These are phyloP conservation scores for Chondrilla cf. caribensis DNA, from an alignment of 37 sponge, comb jelly and placozoan species.

Conservation along the genomic window DNA sequence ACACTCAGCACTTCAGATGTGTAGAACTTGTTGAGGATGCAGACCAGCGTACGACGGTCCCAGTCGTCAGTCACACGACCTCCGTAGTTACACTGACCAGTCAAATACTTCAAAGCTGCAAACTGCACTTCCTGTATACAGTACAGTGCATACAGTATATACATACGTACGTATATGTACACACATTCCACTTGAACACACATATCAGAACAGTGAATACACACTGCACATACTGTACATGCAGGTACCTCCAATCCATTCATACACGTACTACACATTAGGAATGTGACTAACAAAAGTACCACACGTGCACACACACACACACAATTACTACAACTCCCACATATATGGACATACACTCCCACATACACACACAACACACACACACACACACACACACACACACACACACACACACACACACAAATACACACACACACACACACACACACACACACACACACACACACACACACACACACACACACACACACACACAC, in stretches of 20 bases:
- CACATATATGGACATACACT: too few species aligned
- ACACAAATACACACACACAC: too few species aligned
- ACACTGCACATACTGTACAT: neutral
- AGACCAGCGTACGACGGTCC: conserved; percentile 90
- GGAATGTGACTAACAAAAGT: conserved; percentile 98
- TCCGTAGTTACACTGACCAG: conserved; percentile 99
- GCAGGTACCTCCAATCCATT: neutral
- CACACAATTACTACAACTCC: too few species aligned
- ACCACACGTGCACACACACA: too few species aligned
- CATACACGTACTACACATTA: conserved; percentile 65
- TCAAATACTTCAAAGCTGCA: conserved; percentile 90
- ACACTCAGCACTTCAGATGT: conserved; percentile 61
- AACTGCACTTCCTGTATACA: conserved; percentile 82
- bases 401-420: too few species aligned
- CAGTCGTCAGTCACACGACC: conserved; percentile 99
- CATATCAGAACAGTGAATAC: neutral
- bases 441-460: too few species aligned
- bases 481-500: too few species aligned
- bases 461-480: too few species aligned
- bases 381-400: too few species aligned
- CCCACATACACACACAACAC: too few species aligned
- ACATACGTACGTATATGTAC: neutral
- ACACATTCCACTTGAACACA: too few species aligned
- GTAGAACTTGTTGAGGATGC: conserved; percentile 97
- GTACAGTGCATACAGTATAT: too few species aligned